These are phyloP conservation scores for Conus ventricosus DNA, from an alignment of 1,140 invertebrate genomes.

Conservation along the genomic window DNA sequence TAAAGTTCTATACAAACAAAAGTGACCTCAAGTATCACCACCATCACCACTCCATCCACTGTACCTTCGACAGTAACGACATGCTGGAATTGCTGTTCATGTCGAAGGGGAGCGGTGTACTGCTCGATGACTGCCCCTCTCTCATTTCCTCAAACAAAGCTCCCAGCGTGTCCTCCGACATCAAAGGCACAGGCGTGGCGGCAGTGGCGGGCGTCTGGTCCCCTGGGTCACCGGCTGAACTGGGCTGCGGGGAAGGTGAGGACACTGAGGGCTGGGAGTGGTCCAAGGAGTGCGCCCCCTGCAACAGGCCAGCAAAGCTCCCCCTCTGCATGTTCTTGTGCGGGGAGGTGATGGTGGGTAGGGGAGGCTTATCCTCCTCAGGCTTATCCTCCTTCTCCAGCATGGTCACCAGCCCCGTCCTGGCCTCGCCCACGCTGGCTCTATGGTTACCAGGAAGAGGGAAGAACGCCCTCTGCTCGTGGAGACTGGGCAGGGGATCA, in stretches of 20 bases:
- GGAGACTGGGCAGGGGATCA: neutral
- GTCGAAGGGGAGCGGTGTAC: neutral
- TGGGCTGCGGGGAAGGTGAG: too few species aligned
- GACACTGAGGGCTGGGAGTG: too few species aligned
- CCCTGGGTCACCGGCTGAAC: neutral
- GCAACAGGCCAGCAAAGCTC: conserved; percentile 12
- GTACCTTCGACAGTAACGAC: conserved; percentile 22
- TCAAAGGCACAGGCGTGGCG: neutral
- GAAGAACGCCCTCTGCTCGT: conserved; percentile 5
- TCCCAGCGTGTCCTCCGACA: neutral
- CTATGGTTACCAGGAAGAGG: neutral
- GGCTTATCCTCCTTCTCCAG: neutral
- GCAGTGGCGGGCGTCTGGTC: neutral
- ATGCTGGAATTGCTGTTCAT: neutral
- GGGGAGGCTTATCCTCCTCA: neutral
- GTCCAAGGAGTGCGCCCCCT: neutral
- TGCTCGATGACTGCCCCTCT: neutral
- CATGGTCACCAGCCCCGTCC: neutral
- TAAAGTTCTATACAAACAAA: too few species aligned
- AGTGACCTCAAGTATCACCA: too few species aligned
- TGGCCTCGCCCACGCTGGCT: neutral
- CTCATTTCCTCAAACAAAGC: conserved; percentile 6
- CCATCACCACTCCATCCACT: too few species aligned
- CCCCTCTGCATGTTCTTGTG: conserved; percentile 10
- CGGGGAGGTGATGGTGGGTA: conserved; percentile 12